Conservation (phyloP, 2,113 vertebrate genomes). For the Tachysurus fulvidraco region DNA sequence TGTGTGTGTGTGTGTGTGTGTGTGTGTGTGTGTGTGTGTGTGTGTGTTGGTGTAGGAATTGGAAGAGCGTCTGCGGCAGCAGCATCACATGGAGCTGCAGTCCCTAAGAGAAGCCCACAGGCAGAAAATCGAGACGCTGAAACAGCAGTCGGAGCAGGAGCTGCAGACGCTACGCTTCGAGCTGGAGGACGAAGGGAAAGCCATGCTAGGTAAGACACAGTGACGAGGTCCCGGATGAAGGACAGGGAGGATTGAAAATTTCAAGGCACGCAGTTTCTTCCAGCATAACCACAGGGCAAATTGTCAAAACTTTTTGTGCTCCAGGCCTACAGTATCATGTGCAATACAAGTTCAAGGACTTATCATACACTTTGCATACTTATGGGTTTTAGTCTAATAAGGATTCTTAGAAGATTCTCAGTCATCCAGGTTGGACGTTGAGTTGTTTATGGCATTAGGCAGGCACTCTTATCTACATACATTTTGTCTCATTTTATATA, state of each 20-base stretch:
- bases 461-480: too few species aligned
- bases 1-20: too few species aligned
- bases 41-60: conserved; percentile 75
- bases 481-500: too few species aligned
- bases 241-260: background rate
- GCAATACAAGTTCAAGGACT: background rate
- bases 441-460: too few species aligned
- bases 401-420: background rate
- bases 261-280: background rate
- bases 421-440: too few species aligned
- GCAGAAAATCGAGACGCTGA: conserved; percentile 91
- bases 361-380: background rate
- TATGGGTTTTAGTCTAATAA: background rate
- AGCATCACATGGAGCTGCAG: conserved; percentile 89
- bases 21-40: conserved; percentile 5
- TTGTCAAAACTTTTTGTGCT: background rate
- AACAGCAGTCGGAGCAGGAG: conserved; percentile 93
- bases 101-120: conserved; percentile 89
- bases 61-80: conserved; percentile 89
- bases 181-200: conserved; percentile 96
- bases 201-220: conserved; percentile 88
- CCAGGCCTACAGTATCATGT: background rate
- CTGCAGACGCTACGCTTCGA: conserved; percentile 95
- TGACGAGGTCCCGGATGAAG: background rate
- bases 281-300: background rate